These are phyloP conservation scores for Agrochola lota DNA, from an alignment of 2,888 invertebrate species.

Conservation along the genomic window DNA sequence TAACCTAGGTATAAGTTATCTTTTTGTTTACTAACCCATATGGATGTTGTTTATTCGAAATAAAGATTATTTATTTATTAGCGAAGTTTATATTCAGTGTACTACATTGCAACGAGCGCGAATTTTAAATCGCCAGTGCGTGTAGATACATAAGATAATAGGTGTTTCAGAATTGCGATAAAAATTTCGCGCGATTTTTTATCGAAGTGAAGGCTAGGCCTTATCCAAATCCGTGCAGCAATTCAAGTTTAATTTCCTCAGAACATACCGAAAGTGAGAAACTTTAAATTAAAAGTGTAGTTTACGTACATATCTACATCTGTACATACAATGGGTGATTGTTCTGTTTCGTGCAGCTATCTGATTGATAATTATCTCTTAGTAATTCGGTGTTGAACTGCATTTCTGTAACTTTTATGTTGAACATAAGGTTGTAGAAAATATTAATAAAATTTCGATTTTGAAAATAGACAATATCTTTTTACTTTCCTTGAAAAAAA, in stretches of 20 bases:
- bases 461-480: not conserved
- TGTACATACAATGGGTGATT: conserved; percentile 55
- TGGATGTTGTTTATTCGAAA: too few relatives aligned
- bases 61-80: too few relatives aligned
- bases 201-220: too few relatives aligned
- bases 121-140: too few relatives aligned
- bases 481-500: not conserved
- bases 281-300: conserved; percentile 51
- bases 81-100: too few relatives aligned
- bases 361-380: conserved; percentile 55
- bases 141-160: too few relatives aligned
- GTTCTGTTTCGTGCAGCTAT: conserved; percentile 41
- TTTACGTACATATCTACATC: conserved; percentile 26
- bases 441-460: not conserved
- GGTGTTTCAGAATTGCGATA: too few relatives aligned
- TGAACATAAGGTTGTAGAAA: not conserved
- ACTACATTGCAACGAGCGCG: too few relatives aligned
- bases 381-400: conserved; percentile 53
- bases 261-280: conserved; percentile 36
- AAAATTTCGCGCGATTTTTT: too few relatives aligned
- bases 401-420: conserved; percentile 14
- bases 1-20: too few relatives aligned
- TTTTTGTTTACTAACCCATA: too few relatives aligned
- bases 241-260: conserved; percentile 3
- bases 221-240: not conserved